A percentile compares a stretch with the other conserved stretches of the same genome.
These are phyloP conservation scores for Gonocerus acuteangulatus DNA, from an alignment of 2,888 invertebrate species.

Conservation along the genomic window DNA sequence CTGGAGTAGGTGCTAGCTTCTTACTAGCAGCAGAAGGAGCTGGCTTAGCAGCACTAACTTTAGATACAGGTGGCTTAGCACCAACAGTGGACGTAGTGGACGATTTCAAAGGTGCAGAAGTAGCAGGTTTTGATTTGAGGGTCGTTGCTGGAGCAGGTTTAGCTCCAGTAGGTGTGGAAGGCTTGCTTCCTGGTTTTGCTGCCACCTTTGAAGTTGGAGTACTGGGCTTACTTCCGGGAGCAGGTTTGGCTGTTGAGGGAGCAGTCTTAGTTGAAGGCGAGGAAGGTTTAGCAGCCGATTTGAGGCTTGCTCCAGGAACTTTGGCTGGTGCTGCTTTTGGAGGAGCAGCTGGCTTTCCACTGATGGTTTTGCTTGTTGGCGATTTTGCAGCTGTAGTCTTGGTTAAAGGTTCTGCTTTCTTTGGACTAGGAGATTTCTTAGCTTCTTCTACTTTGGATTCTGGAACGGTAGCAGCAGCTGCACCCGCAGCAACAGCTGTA, in stretches of 20 bases:
- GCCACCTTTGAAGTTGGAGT: neutral
- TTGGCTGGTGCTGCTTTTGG: conserved; percentile 6
- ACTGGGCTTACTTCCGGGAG: conserved; percentile 1
- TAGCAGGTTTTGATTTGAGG: conserved; percentile 10
- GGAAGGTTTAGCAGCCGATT: conserved; percentile 27
- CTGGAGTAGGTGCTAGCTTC: conserved; percentile 37
- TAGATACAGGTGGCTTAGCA: conserved; percentile 29
- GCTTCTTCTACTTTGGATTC: conserved; percentile 18
- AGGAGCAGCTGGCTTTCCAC: neutral
- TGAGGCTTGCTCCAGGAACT: conserved; percentile 20
- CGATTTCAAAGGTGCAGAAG: conserved; percentile 10
- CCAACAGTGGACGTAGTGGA: no score
- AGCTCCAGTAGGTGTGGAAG: conserved; percentile 14
- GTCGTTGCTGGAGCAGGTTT: conserved; percentile 9
- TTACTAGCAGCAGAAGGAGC: conserved; percentile 39
- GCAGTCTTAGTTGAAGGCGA: conserved; percentile 33
- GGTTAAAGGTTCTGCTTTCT: conserved; percentile 9
- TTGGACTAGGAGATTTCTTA: conserved; percentile 7
- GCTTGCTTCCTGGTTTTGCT: conserved; percentile 16
- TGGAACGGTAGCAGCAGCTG: conserved; percentile 33
- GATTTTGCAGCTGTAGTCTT: neutral
- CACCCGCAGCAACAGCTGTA: conserved; percentile 26
- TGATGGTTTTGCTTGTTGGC: neutral
- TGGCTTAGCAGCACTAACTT: conserved; percentile 35
- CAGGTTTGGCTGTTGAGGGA: neutral